Conservation (phyloP, 1,140 invertebrate genomes). For the Goniozus legneri region DNA sequence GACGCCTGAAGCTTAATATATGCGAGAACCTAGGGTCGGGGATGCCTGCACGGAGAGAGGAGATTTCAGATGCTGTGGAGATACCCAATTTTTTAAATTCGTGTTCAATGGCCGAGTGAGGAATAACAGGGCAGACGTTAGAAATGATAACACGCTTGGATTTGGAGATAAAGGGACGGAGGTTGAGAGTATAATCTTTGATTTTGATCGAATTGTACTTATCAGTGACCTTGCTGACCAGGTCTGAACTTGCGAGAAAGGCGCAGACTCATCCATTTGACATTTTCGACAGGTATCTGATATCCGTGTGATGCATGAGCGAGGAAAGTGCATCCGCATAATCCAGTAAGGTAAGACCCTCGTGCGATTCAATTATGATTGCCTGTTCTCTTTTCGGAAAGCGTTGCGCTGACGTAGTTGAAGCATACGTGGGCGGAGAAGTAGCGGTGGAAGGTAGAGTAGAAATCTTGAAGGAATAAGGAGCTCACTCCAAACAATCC, state of each 20-base stretch:
- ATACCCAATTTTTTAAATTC: background rate
- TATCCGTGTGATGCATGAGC: background rate
- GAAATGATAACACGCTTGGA: background rate
- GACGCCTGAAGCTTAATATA: background rate
- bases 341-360: background rate
- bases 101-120: background rate
- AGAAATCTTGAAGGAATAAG: too few relatives aligned
- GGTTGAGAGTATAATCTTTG: background rate
- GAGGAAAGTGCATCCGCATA: background rate
- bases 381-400: background rate
- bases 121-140: slow-evolving; percentile 2
- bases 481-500: too few relatives aligned
- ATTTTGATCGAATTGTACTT: background rate
- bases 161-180: background rate
- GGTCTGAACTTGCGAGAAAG: background rate
- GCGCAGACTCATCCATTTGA: slow-evolving; percentile 2
- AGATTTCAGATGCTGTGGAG: background rate
- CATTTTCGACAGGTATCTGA: slow-evolving; percentile 4
- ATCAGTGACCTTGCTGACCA: background rate
- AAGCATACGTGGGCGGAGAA: background rate
- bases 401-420: background rate
- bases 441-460: too few relatives aligned
- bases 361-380: background rate
- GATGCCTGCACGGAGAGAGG: background rate
- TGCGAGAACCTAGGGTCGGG: background rate